phyloP scores from a whole-genome alignment of 2,888 invertebrate species.

The Agrotis puta region DNA sequence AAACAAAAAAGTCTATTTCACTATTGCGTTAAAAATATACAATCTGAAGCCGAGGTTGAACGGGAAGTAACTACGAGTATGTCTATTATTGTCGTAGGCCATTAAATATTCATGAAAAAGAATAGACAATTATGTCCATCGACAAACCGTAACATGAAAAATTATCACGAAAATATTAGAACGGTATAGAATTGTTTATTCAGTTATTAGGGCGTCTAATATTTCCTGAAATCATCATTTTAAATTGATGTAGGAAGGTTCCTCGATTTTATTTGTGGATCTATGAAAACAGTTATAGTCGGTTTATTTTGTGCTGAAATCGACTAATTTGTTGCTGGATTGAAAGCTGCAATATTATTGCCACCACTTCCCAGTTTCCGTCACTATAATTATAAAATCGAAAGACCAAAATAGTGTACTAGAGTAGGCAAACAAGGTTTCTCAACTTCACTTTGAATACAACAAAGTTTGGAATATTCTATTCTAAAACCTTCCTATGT shows the following conservation, averaged over 20 bases:
- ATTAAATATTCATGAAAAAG: slow-evolving; percentile 12
- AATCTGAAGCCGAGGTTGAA: neutral
- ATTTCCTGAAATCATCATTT: neutral
- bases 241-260: neutral
- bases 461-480: slow-evolving; percentile 52
- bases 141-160: slow-evolving; percentile 7
- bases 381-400: slow-evolving; percentile 13
- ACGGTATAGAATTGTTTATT: slow-evolving; percentile 15
- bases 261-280: neutral
- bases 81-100: neutral
- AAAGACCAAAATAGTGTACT: slow-evolving; percentile 36
- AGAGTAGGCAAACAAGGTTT: slow-evolving; percentile 34
- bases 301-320: neutral
- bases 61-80: neutral
- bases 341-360: neutral
- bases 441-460: slow-evolving; percentile 49
- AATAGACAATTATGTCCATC: slow-evolving; percentile 1
- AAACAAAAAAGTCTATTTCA: neutral
- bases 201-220: neutral
- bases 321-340: neutral
- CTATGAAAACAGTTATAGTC: neutral
- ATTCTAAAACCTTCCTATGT: slow-evolving; percentile 36
- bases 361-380: neutral
- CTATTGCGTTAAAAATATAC: neutral
- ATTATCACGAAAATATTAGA: neutral